Percentiles rank a stretch among this genome's conserved stretches.
Conservation (phyloP, 1,140 invertebrate species). For the Drosophila truncata region DNA sequence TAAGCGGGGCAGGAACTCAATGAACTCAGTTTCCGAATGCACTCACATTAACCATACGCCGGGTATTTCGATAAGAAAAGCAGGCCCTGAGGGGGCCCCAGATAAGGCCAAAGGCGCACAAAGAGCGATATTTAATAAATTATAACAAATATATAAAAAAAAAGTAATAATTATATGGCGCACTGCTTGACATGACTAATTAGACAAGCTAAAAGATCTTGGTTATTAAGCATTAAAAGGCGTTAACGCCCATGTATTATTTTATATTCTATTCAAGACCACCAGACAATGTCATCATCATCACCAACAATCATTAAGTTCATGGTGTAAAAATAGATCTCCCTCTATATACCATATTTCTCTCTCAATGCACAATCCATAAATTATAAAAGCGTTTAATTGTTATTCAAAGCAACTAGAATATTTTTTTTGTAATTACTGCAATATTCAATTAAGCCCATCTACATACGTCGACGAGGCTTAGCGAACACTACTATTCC, state of each 20-base stretch:
- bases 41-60: constrained; percentile 40
- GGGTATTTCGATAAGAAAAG: constrained; percentile 40
- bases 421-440: constrained; percentile 39
- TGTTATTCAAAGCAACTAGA: constrained; percentile 46
- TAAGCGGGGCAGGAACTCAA: constrained; percentile 34
- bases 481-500: not conserved
- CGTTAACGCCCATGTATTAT: constrained; percentile 29
- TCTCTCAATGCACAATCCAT: constrained; percentile 24
- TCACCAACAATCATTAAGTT: constrained; percentile 10
- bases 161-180: constrained; percentile 11
- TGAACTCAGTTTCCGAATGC: constrained; percentile 52
- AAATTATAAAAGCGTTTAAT: constrained; percentile 46
- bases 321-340: constrained; percentile 40
- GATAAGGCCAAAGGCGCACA: constrained; percentile 40
- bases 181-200: constrained; percentile 62
- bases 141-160: constrained; percentile 21
- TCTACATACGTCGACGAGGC: constrained; percentile 14
- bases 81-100: constrained; percentile 4
- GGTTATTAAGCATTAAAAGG: constrained; percentile 5
- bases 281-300: constrained; percentile 45
- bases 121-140: constrained; percentile 43
- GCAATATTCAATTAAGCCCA: constrained; percentile 30
- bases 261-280: constrained; percentile 35
- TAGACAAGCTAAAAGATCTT: constrained; percentile 10
- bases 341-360: constrained; percentile 1